Evolutionary conservation across 2,888 invertebrate genomes (phyloP).

Genomic region (Leptopterna dolabrata): DNA sequence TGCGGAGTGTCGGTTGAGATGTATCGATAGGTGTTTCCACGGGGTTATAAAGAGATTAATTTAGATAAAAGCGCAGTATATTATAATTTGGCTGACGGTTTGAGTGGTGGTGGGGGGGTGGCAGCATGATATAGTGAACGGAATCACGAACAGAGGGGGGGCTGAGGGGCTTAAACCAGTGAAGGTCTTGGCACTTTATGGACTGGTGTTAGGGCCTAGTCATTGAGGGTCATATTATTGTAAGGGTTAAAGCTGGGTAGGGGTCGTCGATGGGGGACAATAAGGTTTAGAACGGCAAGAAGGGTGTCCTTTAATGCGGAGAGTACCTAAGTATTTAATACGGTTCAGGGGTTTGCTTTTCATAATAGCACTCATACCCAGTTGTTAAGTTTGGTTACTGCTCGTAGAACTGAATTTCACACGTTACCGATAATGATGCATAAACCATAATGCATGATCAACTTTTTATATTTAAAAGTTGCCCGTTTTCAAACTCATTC

Average conservation of each 20-base stretch:
- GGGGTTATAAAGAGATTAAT: neutral
- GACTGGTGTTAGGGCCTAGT: neutral
- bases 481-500: no score
- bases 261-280: neutral
- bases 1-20: neutral
- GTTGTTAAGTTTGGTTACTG: no score
- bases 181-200: neutral
- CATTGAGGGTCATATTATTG: neutral
- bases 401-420: no score
- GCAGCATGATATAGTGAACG: neutral
- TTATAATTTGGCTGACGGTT: neutral
- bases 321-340: no score
- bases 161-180: neutral
- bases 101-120: neutral
- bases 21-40: neutral
- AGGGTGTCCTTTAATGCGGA: no score
- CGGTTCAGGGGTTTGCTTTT: no score
- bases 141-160: slow-evolving; percentile 9
- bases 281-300: neutral
- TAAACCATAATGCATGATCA: no score
- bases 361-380: no score
- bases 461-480: no score
- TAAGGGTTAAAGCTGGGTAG: neutral
- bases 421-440: no score
- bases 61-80: neutral